Conservation (phyloP, 2,797 vertebrate species). For the Neomorphus geoffroyi region DNA sequence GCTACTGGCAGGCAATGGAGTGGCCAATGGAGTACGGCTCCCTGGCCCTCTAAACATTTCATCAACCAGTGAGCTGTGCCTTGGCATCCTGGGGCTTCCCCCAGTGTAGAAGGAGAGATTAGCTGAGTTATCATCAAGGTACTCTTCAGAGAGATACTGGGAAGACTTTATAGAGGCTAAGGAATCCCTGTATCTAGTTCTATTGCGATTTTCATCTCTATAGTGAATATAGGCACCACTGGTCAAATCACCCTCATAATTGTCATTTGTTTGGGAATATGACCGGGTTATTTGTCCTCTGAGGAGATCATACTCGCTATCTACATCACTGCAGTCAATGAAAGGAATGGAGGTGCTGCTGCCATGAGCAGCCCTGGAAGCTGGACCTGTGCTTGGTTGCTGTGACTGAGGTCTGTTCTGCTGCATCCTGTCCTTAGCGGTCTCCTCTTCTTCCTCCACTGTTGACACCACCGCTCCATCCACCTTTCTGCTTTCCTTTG, state of each 20-base stretch:
- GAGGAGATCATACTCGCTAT: slow-evolving; percentile 84
- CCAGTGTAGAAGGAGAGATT: slow-evolving; percentile 77
- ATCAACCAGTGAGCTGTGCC: slow-evolving; percentile 80
- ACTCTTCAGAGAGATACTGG: slow-evolving; percentile 77
- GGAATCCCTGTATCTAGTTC: slow-evolving; percentile 77
- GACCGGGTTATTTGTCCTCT: slow-evolving; percentile 79
- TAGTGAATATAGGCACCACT: slow-evolving; percentile 74
- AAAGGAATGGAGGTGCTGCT: slow-evolving; percentile 86
- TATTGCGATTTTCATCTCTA: slow-evolving; percentile 75
- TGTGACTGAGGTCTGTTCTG: slow-evolving; percentile 80
- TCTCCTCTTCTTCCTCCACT: slow-evolving; percentile 76
- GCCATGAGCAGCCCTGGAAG: slow-evolving; percentile 84
- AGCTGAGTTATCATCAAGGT: slow-evolving; percentile 76
- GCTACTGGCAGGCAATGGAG: slow-evolving; percentile 74
- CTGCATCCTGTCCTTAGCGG: slow-evolving; percentile 71
- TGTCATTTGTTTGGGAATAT: slow-evolving; percentile 84
- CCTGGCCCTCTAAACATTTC: slow-evolving; percentile 75
- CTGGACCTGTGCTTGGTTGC: slow-evolving; percentile 93
- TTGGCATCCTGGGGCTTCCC: slow-evolving; percentile 79
- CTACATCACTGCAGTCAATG: slow-evolving; percentile 88
- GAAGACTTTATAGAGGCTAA: slow-evolving; percentile 74
- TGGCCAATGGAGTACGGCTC: slow-evolving; percentile 75
- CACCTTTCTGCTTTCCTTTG: slow-evolving; percentile 69
- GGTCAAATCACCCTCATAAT: slow-evolving; percentile 79
- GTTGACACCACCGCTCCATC: slow-evolving; percentile 68